Conservation (phyloP, 2,797 vertebrate species). For the Valencia hispanica region DNA sequence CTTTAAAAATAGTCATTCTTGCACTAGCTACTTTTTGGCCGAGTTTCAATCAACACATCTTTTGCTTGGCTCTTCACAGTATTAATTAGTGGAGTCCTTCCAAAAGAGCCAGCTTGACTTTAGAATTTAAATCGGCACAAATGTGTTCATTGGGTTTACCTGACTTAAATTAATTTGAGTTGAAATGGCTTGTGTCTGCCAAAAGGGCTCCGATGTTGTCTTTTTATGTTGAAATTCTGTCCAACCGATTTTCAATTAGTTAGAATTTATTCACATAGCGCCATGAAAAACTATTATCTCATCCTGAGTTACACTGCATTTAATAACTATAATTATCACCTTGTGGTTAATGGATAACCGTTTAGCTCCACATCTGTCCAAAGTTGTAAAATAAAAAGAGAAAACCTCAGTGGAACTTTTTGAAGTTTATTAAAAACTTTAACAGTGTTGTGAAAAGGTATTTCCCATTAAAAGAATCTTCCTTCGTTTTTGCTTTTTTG, state of each 20-base stretch:
- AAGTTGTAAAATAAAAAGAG: neutral
- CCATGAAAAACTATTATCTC: conserved; percentile 14
- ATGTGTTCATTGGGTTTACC: conserved; percentile 52
- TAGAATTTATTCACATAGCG: conserved; percentile 21
- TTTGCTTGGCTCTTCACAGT: conserved; percentile 45
- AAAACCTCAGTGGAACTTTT: neutral
- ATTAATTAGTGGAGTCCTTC: conserved; percentile 51
- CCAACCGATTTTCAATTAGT: conserved; percentile 53
- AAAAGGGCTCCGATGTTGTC: conserved; percentile 24
- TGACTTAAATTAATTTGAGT: conserved; percentile 59
- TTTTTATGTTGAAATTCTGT: conserved; percentile 41
- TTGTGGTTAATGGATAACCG: neutral
- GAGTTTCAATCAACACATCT: conserved; percentile 31
- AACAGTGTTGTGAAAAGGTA: neutral
- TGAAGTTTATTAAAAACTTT: neutral
- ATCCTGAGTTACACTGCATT: neutral
- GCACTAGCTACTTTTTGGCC: conserved; percentile 39
- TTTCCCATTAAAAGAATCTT: neutral
- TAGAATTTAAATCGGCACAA: conserved; percentile 52
- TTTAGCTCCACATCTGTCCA: neutral
- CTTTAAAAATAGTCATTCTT: conserved; percentile 1
- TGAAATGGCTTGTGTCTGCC: conserved; percentile 36
- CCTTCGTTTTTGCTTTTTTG: neutral
- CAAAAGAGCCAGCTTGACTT: conserved; percentile 51
- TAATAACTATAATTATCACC: neutral